Conservation (phyloP, 2,888 invertebrate species). For the Oscheius onirici region DNA sequence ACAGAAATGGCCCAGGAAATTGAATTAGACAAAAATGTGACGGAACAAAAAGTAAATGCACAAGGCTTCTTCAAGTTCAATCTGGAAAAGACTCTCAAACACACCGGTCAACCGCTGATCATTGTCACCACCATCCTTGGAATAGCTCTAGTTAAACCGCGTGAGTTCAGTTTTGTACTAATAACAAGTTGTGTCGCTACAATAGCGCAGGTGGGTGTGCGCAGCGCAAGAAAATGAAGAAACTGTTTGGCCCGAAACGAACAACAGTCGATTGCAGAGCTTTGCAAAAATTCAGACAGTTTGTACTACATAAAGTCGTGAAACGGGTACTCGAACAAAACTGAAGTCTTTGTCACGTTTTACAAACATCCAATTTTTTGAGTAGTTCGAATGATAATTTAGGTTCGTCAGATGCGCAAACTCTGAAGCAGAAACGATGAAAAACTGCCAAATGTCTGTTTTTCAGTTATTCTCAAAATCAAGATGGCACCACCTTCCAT, state of each 20-base stretch:
- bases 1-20: constrained; percentile 29
- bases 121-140: constrained; percentile 33
- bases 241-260: too few relatives aligned
- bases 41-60: constrained; percentile 21
- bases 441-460: background rate
- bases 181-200: too few relatives aligned
- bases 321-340: too few relatives aligned
- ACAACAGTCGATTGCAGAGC: too few relatives aligned
- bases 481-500: constrained; percentile 18
- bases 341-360: too few relatives aligned
- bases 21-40: constrained; percentile 5
- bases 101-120: constrained; percentile 36
- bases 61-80: constrained; percentile 37
- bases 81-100: constrained; percentile 13
- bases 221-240: too few relatives aligned
- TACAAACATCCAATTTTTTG: too few relatives aligned
- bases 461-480: constrained; percentile 4
- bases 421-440: background rate
- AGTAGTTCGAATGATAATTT: too few relatives aligned
- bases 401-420: too few relatives aligned
- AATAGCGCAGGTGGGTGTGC: too few relatives aligned
- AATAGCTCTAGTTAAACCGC: constrained; percentile 40
- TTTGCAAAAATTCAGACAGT: too few relatives aligned
- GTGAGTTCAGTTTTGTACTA: constrained; percentile 31
- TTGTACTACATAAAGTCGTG: too few relatives aligned